phyloP scores from a whole-genome alignment of 2,888 invertebrate species.

The Erannis defoliaria region DNA sequence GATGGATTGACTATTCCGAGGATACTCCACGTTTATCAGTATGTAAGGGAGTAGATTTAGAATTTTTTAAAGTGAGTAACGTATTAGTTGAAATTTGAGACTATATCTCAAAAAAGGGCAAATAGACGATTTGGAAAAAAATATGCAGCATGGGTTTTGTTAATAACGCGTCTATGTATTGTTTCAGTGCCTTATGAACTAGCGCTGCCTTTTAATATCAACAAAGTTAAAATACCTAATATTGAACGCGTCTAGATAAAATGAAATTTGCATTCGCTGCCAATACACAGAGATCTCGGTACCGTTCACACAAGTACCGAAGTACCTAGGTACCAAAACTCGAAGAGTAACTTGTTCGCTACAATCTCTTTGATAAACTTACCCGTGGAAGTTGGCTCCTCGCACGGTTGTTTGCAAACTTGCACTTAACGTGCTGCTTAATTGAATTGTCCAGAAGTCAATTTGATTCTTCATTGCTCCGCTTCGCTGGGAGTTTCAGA shows the following conservation, averaged over 20 bases:
- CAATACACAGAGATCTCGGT: not conserved
- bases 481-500: slow-evolving; percentile 40
- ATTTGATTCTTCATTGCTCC: slow-evolving; percentile 71
- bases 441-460: slow-evolving; percentile 83
- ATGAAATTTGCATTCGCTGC: slow-evolving; percentile 16
- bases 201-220: not conserved
- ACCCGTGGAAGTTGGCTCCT: slow-evolving; percentile 69
- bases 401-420: slow-evolving; percentile 79
- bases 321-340: slow-evolving; percentile 39
- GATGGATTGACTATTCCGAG: too few species aligned
- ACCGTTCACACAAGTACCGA: slow-evolving; percentile 23
- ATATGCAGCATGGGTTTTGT: too few species aligned
- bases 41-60: too few species aligned
- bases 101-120: too few species aligned
- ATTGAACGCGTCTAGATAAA: slow-evolving; percentile 22
- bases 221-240: not conserved
- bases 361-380: slow-evolving; percentile 74
- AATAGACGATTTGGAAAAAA: too few species aligned
- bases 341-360: slow-evolving; percentile 76
- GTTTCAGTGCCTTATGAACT: not conserved
- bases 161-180: too few species aligned
- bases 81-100: too few species aligned
- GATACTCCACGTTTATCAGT: too few species aligned
- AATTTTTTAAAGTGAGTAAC: too few species aligned
- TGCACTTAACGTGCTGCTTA: slow-evolving; percentile 80